A percentile compares a stretch with the other conserved stretches of the same genome.
Conservation (phyloP, 1,140 invertebrate genomes). For the Drosophila subpulchrella region DNA sequence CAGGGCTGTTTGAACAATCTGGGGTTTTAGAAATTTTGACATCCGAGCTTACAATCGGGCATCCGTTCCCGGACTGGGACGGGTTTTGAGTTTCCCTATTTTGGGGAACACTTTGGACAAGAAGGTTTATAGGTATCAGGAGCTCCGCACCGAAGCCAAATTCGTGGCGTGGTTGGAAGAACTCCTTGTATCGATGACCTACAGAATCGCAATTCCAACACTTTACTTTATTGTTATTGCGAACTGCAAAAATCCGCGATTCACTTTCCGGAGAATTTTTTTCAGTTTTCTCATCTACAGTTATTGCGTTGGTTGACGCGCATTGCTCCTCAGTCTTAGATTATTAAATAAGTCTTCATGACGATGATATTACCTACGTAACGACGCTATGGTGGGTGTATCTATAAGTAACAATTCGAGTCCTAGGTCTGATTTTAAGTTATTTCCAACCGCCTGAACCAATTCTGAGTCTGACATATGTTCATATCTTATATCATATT, state of each 20-base stretch:
- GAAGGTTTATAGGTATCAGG: neutral
- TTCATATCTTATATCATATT: no score
- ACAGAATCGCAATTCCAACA: neutral
- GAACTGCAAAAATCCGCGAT: neutral
- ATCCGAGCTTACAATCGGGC: neutral
- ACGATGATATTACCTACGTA: no score
- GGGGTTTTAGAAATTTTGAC: neutral
- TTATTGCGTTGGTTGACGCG: neutral
- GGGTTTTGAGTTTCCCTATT: no score
- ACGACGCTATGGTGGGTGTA: no score
- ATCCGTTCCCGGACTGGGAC: neutral
- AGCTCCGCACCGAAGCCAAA: neutral
- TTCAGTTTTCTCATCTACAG: neutral
- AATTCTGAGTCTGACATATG: no score
- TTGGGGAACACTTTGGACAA: no score
- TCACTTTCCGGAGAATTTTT: no score
- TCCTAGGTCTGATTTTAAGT: no score
- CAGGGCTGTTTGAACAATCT: neutral
- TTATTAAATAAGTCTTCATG: no score
- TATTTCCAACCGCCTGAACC: no score
- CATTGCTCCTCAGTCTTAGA: no score
- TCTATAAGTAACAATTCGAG: no score
- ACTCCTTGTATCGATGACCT: constrained; percentile 2
- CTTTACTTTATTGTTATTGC: neutral
- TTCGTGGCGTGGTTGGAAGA: neutral